A percentile compares a stretch with the other conserved stretches of the same genome.
Evolutionary conservation across 2,797 vertebrate genomes (phyloP).

Genomic region (Propithecus perrieri): DNA sequence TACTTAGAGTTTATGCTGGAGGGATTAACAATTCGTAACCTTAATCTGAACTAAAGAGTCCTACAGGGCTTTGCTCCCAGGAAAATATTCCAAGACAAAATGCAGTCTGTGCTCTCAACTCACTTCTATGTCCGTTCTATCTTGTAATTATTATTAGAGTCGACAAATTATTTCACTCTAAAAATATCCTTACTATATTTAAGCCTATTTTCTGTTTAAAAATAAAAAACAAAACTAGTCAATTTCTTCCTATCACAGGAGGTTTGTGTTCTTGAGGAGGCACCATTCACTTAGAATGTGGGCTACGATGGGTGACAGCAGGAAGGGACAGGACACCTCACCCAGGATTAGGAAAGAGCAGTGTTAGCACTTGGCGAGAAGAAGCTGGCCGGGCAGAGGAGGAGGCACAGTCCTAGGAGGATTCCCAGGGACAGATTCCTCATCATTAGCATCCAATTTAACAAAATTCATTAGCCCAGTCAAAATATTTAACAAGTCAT

Average conservation of each 20-base stretch:
- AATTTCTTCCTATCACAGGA: neutral
- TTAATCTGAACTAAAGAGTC: neutral
- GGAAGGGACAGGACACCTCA: too few relatives aligned
- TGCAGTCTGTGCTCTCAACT: accelerated
- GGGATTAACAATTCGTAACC: neutral
- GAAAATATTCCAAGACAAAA: neutral
- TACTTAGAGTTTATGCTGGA: neutral
- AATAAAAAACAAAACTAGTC: too few relatives aligned
- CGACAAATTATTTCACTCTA: neutral
- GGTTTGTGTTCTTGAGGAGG: neutral
- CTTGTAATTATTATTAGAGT: neutral
- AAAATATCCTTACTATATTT: neutral
- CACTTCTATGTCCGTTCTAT: accelerated
- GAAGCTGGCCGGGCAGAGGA: neutral
- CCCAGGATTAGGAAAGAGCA: accelerated
- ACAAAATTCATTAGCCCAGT: neutral
- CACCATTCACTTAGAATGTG: neutral
- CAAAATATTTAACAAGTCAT: neutral
- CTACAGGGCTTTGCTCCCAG: neutral
- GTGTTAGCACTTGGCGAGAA: neutral
- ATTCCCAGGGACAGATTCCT: neutral
- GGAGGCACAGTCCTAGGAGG: accelerated
- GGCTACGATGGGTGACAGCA: too few relatives aligned
- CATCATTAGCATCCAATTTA: neutral
- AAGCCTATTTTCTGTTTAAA: neutral